These are phyloP conservation scores for Anseranas semipalmata DNA, from an alignment of 2,113 vertebrate species.

Conservation along the genomic window DNA sequence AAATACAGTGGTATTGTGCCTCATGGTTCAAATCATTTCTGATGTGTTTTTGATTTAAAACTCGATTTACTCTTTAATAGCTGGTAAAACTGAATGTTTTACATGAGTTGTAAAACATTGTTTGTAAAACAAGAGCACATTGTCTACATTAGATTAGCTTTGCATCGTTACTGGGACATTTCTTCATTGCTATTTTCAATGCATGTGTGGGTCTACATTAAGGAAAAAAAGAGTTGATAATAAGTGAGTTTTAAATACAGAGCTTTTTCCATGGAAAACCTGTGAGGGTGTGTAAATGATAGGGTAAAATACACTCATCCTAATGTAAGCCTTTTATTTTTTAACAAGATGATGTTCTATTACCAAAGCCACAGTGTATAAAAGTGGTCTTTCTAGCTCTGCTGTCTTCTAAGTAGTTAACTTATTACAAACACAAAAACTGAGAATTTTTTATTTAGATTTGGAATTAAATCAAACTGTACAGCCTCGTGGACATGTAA, in stretches of 20 bases:
- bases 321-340: neutral
- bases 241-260: neutral
- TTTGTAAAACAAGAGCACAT: neutral
- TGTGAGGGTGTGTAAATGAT: neutral
- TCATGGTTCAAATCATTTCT: neutral
- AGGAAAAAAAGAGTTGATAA: neutral
- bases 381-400: neutral
- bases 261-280: neutral
- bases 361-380: neutral
- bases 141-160: neutral
- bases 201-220: neutral
- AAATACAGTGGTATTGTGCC: neutral
- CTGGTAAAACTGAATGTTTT: neutral
- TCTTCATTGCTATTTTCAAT: neutral
- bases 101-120: neutral
- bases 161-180: neutral
- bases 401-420: neutral
- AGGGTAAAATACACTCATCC: neutral
- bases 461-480: neutral
- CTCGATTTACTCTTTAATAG: neutral
- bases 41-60: constrained; percentile 21
- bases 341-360: neutral
- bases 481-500: neutral
- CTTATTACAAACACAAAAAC: neutral
- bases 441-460: neutral